These are phyloP conservation scores for Agrochola lychnidis DNA, from an alignment of 2,888 invertebrate genomes.

Conservation along the genomic window DNA sequence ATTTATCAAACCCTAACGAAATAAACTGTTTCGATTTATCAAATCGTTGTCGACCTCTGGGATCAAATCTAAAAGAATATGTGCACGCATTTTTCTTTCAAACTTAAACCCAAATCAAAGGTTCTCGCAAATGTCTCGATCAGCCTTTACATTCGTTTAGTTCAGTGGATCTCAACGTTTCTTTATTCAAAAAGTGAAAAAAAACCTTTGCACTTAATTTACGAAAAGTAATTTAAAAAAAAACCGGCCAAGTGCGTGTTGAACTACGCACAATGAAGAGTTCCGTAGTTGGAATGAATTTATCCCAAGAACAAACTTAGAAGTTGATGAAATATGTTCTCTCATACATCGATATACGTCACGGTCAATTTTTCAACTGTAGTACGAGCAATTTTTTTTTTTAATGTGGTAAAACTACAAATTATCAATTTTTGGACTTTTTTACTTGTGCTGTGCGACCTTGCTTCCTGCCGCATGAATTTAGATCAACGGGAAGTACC, in stretches of 20 bases:
- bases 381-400: no score
- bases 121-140: conserved; percentile 44
- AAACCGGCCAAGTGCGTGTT: not conserved
- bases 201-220: not conserved
- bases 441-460: no score
- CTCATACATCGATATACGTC: no score
- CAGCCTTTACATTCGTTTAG: conserved; percentile 26
- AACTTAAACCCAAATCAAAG: conserved; percentile 35
- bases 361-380: no score
- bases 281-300: no score
- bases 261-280: no score
- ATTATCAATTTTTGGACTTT: no score
- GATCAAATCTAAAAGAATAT: conserved; percentile 10
- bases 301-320: no score
- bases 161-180: conserved; percentile 43
- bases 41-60: conserved; percentile 4
- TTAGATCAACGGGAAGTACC: no score
- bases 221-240: not conserved
- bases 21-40: conserved; percentile 17
- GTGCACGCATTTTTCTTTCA: conserved; percentile 31
- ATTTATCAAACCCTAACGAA: conserved; percentile 1
- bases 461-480: no score
- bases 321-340: no score
- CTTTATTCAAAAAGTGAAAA: not conserved
- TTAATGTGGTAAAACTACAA: no score